Percentiles rank a stretch among this genome's conserved stretches.
Conservation (phyloP, 30 jellyfish, hydroid and myxozoan species). For the Hydractinia symbiolongicarpus region DNA sequence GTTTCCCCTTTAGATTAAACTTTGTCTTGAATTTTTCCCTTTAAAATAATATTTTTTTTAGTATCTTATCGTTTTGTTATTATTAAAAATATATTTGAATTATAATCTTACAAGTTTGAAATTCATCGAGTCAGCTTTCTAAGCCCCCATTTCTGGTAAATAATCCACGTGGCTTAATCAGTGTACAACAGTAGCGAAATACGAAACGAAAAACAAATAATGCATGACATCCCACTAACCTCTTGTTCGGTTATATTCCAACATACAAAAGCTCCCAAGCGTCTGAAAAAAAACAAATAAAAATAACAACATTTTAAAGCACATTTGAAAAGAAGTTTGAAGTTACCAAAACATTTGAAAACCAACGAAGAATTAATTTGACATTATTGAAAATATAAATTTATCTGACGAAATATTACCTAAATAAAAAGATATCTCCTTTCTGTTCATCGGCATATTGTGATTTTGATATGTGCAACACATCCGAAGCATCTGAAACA, state of each 20-base stretch:
- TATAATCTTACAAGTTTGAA: no score
- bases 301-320: neutral
- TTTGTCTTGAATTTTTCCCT: no score
- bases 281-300: conserved; percentile 26
- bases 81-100: no score
- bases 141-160: neutral
- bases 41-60: no score
- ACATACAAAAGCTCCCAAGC: conserved; percentile 90
- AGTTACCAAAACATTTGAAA: neutral
- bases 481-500: conserved; percentile 64
- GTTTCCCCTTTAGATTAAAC: no score
- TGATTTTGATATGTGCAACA: conserved; percentile 30
- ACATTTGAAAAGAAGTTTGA: neutral
- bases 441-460: conserved; percentile 31
- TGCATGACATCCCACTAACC: conserved; percentile 20
- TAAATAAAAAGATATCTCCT: conserved; percentile 65
- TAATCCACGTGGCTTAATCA: neutral
- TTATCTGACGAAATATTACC: conserved; percentile 1
- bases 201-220: neutral
- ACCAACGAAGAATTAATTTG: neutral
- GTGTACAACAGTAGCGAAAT: neutral
- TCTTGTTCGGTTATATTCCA: conserved; percentile 78
- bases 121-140: no score
- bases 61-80: no score
- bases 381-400: neutral